These are phyloP conservation scores for Busseola fusca DNA, from an alignment of 2,888 invertebrate species.

Conservation along the genomic window DNA sequence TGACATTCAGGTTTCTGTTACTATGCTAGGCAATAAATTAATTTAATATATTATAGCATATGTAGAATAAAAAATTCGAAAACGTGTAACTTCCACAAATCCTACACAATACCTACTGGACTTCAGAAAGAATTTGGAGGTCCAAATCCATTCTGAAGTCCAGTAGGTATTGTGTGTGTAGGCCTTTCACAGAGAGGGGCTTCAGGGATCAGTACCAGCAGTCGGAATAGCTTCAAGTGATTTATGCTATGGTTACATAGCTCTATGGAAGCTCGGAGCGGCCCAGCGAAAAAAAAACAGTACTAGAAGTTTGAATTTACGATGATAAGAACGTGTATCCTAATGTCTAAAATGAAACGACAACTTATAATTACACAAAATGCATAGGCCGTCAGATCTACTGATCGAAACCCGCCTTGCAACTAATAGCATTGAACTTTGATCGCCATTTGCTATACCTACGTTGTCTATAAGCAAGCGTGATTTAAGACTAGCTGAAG, in stretches of 20 bases:
- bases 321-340: background rate
- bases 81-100: background rate
- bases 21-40: background rate
- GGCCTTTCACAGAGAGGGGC: background rate
- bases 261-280: background rate
- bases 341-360: background rate
- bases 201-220: background rate
- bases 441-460: conserved; percentile 30
- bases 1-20: background rate
- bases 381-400: conserved; percentile 27
- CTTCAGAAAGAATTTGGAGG: too few relatives aligned
- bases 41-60: background rate
- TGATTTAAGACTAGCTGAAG: conserved; percentile 58
- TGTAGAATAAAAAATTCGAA: background rate
- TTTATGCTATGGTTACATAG: background rate
- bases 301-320: background rate
- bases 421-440: conserved; percentile 53
- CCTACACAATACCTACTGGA: background rate
- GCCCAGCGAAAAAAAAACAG: background rate
- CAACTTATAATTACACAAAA: conserved; percentile 5
- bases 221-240: background rate
- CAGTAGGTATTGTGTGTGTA: too few relatives aligned
- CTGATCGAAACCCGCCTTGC: conserved; percentile 44
- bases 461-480: conserved; percentile 40
- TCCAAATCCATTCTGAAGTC: too few relatives aligned